A percentile compares a stretch with the other conserved stretches of the same genome.
Evolutionary conservation across 2,888 invertebrate genomes (phyloP).

Genomic region (Eupithecia exiguata): DNA sequence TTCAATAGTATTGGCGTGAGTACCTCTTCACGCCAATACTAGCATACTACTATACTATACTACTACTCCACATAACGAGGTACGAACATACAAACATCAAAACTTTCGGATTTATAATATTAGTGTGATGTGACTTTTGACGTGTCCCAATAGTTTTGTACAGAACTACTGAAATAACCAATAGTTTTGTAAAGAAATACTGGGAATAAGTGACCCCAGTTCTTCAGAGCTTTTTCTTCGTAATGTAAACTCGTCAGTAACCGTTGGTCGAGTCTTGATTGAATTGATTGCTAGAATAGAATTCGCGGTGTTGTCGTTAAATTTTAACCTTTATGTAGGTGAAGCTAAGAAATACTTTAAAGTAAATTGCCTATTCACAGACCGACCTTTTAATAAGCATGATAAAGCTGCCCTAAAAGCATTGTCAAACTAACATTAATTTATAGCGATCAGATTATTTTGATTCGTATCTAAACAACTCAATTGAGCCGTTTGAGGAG

Average conservation of each 20-base stretch:
- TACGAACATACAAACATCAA: no score
- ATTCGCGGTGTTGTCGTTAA: background rate
- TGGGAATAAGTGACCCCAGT: no score
- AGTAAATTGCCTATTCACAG: background rate
- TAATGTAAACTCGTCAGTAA: background rate
- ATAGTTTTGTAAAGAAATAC: no score
- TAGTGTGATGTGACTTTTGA: no score
- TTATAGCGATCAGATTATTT: constrained; percentile 38
- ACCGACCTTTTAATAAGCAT: constrained; percentile 22
- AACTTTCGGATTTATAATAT: no score
- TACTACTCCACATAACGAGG: no score
- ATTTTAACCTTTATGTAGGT: background rate
- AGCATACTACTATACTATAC: no score
- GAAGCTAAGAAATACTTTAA: background rate
- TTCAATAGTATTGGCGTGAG: no score
- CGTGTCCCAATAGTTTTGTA: no score
- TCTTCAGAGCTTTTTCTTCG: background rate
- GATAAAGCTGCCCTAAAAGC: constrained; percentile 20
- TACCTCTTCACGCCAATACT: no score
- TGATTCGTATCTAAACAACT: constrained; percentile 44
- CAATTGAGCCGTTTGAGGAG: constrained; percentile 38
- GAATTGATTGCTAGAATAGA: background rate
- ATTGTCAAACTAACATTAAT: constrained; percentile 41
- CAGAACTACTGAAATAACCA: no score
- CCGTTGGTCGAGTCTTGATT: background rate